phyloP scores from a whole-genome alignment of 1,140 invertebrate genomes.

The Colletes gigas region DNA sequence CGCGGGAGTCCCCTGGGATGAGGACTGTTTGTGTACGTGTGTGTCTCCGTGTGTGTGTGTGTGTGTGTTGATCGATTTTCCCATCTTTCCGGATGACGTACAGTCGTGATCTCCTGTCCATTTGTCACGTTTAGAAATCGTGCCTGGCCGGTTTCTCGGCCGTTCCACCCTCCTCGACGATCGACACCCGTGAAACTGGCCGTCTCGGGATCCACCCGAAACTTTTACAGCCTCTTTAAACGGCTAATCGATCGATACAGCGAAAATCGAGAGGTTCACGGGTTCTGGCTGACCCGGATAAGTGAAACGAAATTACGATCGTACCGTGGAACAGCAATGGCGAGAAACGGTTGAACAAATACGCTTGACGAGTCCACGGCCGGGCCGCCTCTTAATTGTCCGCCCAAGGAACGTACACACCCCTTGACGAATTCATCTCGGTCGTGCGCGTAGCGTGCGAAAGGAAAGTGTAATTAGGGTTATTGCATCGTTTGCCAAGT shows the following conservation, averaged over 20 bases:
- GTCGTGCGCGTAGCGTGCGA: conserved; percentile 30
- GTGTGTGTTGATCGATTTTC: conserved; percentile 41
- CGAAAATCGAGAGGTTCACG: too few relatives aligned
- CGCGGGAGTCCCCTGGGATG: neutral
- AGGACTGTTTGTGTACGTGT: too few relatives aligned
- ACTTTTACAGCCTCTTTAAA: neutral
- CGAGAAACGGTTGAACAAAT: neutral
- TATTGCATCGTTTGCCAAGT: conserved; percentile 46
- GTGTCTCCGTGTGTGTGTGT: neutral
- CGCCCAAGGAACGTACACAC: conserved; percentile 15
- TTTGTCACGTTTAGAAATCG: conserved; percentile 39
- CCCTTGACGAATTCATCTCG: conserved; percentile 37
- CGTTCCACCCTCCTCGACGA: neutral
- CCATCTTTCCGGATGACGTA: conserved; percentile 42
- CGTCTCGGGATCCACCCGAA: neutral
- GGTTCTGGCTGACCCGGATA: too few relatives aligned
- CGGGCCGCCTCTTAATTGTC: neutral
- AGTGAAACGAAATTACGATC: too few relatives aligned
- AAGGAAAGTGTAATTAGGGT: conserved; percentile 46
- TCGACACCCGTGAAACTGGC: neutral
- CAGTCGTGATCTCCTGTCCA: conserved; percentile 15
- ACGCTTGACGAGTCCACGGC: too few relatives aligned
- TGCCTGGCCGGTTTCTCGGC: neutral
- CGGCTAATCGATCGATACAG: too few relatives aligned
- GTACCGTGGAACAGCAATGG: too few relatives aligned